Evolutionary conservation across 2,797 vertebrate genomes (phyloP).

Genomic region (Hephaestus fuliginosus): DNA sequence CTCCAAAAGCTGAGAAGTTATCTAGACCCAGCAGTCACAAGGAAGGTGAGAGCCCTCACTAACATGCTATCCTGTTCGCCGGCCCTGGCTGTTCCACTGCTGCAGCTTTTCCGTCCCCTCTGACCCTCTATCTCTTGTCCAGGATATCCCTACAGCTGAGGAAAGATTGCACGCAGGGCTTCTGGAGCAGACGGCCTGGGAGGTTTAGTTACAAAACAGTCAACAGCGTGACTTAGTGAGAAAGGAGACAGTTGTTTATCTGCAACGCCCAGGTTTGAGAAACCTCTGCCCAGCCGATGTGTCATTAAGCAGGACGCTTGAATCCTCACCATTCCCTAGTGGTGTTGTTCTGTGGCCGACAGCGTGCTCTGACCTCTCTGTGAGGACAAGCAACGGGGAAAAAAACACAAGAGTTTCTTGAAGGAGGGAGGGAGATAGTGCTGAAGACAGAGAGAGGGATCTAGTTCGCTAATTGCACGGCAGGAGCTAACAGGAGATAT

Average conservation of each 20-base stretch:
- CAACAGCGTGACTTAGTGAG: constrained; percentile 23
- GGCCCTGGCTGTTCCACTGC: constrained; percentile 22
- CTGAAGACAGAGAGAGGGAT: constrained; percentile 7
- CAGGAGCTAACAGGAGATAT: constrained; percentile 35
- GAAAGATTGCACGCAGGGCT: constrained; percentile 40
- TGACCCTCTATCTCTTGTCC: constrained; percentile 57
- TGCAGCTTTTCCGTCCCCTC: constrained; percentile 59
- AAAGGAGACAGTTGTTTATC: constrained; percentile 63
- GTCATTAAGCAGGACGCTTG: constrained; percentile 19
- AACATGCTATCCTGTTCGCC: constrained; percentile 45
- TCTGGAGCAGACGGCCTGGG: constrained; percentile 33
- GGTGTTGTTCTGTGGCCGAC: constrained; percentile 22
- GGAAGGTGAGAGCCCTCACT: constrained; percentile 91
- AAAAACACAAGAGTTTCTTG: constrained; percentile 4
- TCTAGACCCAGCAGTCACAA: constrained; percentile 96
- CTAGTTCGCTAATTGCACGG: constrained; percentile 11
- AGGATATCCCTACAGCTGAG: constrained; percentile 74
- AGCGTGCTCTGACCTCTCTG: constrained; percentile 4
- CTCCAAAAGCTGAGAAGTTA: constrained; percentile 97
- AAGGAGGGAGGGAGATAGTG: constrained; percentile 10
- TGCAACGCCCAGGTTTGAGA: constrained; percentile 52
- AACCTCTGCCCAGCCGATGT: constrained; percentile 26
- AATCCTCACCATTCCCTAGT: constrained; percentile 8
- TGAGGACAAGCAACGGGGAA: background rate
- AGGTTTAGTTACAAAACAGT: constrained; percentile 57